These are phyloP conservation scores for Vesta saturnalis DNA, from an alignment of 2,888 invertebrate species.

Conservation along the genomic window DNA sequence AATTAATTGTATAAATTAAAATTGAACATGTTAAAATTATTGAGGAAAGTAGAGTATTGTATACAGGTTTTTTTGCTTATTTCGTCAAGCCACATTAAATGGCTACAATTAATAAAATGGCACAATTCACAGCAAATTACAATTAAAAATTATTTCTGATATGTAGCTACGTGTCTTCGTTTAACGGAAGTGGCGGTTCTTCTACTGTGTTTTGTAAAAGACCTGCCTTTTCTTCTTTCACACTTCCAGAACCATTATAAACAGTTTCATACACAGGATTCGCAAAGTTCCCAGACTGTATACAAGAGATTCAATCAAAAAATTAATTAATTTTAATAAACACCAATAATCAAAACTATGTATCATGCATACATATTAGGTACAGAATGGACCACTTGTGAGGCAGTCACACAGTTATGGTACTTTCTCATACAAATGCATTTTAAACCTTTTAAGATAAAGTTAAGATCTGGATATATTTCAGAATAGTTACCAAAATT, in stretches of 20 bases:
- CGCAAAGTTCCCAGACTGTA: slow-evolving; percentile 77
- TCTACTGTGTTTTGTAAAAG: slow-evolving; percentile 66
- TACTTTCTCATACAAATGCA: too few relatives aligned
- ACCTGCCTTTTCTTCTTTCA: slow-evolving; percentile 66
- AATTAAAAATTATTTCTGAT: slow-evolving; percentile 41
- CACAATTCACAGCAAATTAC: slow-evolving; percentile 62
- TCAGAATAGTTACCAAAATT: too few relatives aligned
- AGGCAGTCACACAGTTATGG: too few relatives aligned
- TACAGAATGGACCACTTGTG: too few relatives aligned
- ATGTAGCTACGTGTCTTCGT: slow-evolving; percentile 56
- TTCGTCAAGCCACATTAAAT: background rate
- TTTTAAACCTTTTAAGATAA: too few relatives aligned
- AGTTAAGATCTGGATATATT: too few relatives aligned
- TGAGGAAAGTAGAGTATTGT: slow-evolving; percentile 31
- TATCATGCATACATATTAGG: too few relatives aligned
- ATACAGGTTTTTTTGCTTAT: background rate
- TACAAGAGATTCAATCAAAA: too few relatives aligned
- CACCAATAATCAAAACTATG: too few relatives aligned
- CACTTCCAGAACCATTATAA: slow-evolving; percentile 66
- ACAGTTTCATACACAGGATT: slow-evolving; percentile 89
- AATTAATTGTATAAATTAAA: slow-evolving; percentile 20
- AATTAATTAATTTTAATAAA: background rate
- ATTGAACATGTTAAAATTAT: slow-evolving; percentile 22
- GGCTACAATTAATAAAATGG: slow-evolving; percentile 50
- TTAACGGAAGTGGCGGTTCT: slow-evolving; percentile 57